Evolutionary conservation across 2,797 vertebrate species (phyloP).

Genomic region (Chrosomus eos): DNA sequence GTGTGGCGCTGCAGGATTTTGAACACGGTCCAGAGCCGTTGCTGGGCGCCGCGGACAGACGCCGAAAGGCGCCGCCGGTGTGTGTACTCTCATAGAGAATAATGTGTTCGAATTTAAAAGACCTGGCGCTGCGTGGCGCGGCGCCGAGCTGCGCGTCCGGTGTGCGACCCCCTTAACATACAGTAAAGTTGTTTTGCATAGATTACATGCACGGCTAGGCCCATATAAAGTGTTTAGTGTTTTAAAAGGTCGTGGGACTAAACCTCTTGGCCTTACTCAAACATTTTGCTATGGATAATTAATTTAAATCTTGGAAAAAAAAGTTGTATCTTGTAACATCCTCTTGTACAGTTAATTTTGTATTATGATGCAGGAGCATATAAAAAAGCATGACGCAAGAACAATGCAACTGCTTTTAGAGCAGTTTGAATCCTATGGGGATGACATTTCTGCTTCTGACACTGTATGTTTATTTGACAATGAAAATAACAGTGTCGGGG

Average conservation of each 20-base stretch:
- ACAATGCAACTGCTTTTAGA: slow-evolving; percentile 23
- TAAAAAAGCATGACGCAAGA: background rate
- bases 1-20: no score
- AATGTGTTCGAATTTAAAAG: no score
- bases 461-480: background rate
- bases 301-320: background rate
- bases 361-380: background rate
- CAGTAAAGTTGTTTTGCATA: no score
- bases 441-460: background rate
- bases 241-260: background rate
- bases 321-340: background rate
- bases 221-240: background rate
- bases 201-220: no score
- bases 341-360: background rate
- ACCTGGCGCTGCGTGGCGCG: no score
- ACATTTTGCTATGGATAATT: background rate
- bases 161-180: no score
- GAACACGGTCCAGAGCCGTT: no score
- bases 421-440: background rate
- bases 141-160: no score
- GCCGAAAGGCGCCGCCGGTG: no score
- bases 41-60: no score
- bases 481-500: background rate
- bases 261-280: background rate
- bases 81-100: no score